Evolutionary conservation across 2,797 vertebrate genomes (phyloP).

Genomic region (Siniperca undulata): DNA sequence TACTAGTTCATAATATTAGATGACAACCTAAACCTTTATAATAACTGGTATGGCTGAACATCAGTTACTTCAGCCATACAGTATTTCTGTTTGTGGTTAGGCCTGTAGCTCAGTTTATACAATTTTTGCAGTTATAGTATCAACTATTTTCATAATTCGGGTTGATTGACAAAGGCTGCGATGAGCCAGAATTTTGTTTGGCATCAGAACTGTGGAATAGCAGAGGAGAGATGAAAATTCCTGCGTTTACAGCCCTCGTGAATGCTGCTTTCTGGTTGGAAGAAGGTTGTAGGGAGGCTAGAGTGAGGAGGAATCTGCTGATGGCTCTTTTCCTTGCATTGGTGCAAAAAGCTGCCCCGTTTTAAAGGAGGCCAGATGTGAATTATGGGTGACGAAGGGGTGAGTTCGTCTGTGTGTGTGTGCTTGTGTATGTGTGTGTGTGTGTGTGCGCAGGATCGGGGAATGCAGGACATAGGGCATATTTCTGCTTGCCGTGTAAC

Average conservation of each 20-base stretch:
- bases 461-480: constrained; percentile 54
- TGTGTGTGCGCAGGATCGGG: constrained; percentile 12
- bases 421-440: constrained; percentile 3
- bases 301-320: constrained; percentile 59
- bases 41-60: background rate
- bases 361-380: constrained; percentile 72
- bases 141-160: constrained; percentile 21
- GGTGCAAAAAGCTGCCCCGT: constrained; percentile 47
- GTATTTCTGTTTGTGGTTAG: background rate
- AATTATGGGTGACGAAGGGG: constrained; percentile 66
- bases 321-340: constrained; percentile 53
- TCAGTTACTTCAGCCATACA: background rate
- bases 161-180: constrained; percentile 1
- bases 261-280: constrained; percentile 32
- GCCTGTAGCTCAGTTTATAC: background rate
- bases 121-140: background rate
- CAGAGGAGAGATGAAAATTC: constrained; percentile 25
- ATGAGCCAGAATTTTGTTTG: constrained; percentile 39
- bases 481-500: constrained; percentile 61
- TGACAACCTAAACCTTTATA: constrained; percentile 16
- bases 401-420: constrained; percentile 33
- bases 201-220: constrained; percentile 40
- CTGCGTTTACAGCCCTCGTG: constrained; percentile 38
- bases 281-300: constrained; percentile 23
- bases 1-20: constrained; percentile 15